Evolutionary conservation across 2,888 invertebrate species (phyloP), one percentile per base, ranked within the genome.

Genomic region (Scelioninae gen. 1): DNA sequence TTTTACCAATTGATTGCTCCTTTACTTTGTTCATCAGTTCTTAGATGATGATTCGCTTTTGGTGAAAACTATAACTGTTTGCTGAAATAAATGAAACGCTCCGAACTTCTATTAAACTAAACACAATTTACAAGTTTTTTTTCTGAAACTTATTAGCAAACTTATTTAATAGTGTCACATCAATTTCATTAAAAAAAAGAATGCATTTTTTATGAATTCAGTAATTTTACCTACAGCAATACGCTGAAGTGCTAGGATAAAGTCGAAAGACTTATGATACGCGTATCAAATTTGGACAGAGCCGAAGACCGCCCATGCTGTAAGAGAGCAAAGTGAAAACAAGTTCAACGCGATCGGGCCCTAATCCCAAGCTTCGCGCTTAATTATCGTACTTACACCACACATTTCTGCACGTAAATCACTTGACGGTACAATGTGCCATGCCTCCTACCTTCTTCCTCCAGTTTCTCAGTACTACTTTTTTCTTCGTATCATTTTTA

Each of bases 341-440:
- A 84, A 84, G 81, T 81, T 86, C 80, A 85, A 79, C 83, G 81
- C 87, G 87, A 89, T 87, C 88, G 84, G 65, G 84, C 83, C 85
- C 85, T 82, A 82, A 86, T 83, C 88, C 80, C 86, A 86, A 76
- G 71, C 87, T 87, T 88, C 88, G 87, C 89, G 90, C 89, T 90
- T 90, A 90, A 90, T 90, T 90, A 90, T 89, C 88, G 88, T 90
- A 90, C 88, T 89, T 88, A 89, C 88, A 88, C 87, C 88, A 88
- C 88, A 88, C 88, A 88, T 90, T 88, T 88, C 88, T 87, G 89
- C 89, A 88, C 90, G 90, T 90, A 90, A 90, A 90, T 90, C 90
- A 90, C 88, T 89, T 87, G 88, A 86, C 86, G 88, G 88, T 88
- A 87, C 88, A 74, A 76, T 81, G 78, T 71, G 74, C 78, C 65